Conservation (phyloP, 1,140 invertebrate genomes). For the Cydia splendana region DNA sequence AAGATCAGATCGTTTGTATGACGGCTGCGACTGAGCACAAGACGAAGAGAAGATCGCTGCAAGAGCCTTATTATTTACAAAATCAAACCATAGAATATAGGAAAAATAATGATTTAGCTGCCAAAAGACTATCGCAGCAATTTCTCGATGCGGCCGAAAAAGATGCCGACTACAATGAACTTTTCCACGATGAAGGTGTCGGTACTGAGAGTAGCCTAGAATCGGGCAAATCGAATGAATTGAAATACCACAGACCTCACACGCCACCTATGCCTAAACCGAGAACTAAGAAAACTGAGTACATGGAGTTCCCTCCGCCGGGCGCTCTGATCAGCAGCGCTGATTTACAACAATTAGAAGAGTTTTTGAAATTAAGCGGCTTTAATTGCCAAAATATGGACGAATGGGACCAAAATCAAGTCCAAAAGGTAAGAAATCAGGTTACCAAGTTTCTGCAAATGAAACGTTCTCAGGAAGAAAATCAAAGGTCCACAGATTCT, state of each 20-base stretch:
- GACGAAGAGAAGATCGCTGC: constrained; percentile 85
- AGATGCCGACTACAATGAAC: constrained; percentile 78
- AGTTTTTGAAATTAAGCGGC: constrained; percentile 86
- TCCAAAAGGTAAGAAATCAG: constrained; percentile 85
- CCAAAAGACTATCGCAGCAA: constrained; percentile 78
- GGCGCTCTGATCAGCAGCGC: constrained; percentile 81
- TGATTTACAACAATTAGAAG: constrained; percentile 85
- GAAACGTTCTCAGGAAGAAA: constrained; percentile 84
- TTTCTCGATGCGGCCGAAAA: constrained; percentile 77
- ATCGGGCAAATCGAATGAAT: constrained; percentile 79
- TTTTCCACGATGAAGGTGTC: constrained; percentile 77
- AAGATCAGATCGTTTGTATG: constrained; percentile 73
- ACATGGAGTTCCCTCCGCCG: constrained; percentile 73
- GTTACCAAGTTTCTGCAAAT: constrained; percentile 84
- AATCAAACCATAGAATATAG: constrained; percentile 81
- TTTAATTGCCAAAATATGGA: constrained; percentile 84
- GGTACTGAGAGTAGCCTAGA: constrained; percentile 79
- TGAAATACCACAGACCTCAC: constrained; percentile 75
- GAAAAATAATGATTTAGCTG: constrained; percentile 83
- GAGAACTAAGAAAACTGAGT: constrained; percentile 72
- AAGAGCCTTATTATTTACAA: constrained; percentile 86
- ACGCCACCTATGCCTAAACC: constrained; percentile 77
- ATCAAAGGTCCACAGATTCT: constrained; percentile 84
- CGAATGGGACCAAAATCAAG: constrained; percentile 83
- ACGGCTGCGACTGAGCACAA: constrained; percentile 80